Conservation (phyloP, 2,888 invertebrate genomes). For the Troilus luridus region DNA sequence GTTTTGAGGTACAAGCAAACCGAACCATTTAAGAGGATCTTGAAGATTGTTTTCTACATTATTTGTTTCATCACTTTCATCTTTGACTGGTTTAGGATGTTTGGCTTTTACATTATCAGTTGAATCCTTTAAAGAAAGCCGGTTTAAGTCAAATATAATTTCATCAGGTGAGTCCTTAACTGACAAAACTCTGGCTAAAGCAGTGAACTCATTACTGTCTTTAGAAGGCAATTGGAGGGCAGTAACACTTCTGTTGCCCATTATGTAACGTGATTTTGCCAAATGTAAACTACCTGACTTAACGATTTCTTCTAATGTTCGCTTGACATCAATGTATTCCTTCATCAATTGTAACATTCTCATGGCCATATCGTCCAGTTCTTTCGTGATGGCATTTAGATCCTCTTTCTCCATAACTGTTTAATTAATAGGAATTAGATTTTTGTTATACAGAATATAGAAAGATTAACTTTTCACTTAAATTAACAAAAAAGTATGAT, state of each 20-base stretch:
- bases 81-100: background rate
- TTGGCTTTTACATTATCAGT: background rate
- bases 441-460: background rate
- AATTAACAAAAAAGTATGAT: background rate
- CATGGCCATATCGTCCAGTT: slow-evolving; percentile 80
- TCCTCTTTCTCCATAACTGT: slow-evolving; percentile 22
- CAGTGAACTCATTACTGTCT: slow-evolving; percentile 72
- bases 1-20: slow-evolving; percentile 85
- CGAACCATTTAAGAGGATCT: slow-evolving; percentile 90
- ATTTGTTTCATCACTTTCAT: slow-evolving; percentile 35
- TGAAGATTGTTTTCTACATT: slow-evolving; percentile 59
- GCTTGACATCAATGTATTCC: slow-evolving; percentile 78
- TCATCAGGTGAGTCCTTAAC: slow-evolving; percentile 66
- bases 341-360: slow-evolving; percentile 81
- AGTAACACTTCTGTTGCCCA: slow-evolving; percentile 80
- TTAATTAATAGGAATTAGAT: background rate
- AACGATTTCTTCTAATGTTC: slow-evolving; percentile 79
- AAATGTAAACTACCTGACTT: slow-evolving; percentile 77
- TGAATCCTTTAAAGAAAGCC: slow-evolving; percentile 54
- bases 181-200: slow-evolving; percentile 67
- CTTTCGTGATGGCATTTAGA: slow-evolving; percentile 62
- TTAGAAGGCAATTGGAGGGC: slow-evolving; percentile 80
- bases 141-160: slow-evolving; percentile 59
- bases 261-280: slow-evolving; percentile 84
- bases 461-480: background rate